Evolutionary conservation across 1,140 invertebrate species (phyloP), one percentile per base, ranked within the genome.

Genomic region (Drosophila saltans): DNA sequence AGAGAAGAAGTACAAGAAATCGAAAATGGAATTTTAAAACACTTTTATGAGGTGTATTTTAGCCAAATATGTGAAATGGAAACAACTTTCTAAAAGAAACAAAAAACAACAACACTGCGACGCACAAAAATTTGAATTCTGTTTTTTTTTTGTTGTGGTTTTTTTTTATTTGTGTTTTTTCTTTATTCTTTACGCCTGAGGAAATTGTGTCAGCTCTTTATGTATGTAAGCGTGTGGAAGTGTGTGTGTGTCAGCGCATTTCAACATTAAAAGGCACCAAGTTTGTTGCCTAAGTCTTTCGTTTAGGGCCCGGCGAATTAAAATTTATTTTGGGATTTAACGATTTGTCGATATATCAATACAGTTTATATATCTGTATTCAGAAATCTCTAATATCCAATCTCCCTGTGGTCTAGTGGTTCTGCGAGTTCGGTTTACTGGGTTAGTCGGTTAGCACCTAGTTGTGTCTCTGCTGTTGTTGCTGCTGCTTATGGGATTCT

Each of bases 11-110:
- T 52, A 24, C 21, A 52, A 52, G 77, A 88, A 86, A 83, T 86
- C 83, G 83, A 86, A 86, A 86, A 74, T 83, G 76, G 80, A 86
- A 88, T 83, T 81, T 88, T 81, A 74, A 88, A 77, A 76, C 70
- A 56, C 24, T 40, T 56, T 73, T 82, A 69, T 72, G 67, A 60
- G 48, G 71, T 75, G 61, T 72, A 39, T 78, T 84, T 88, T 75
- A 86, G 84, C 83, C 84, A 88, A 86, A 88, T 88, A 89, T 89
- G 83, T 88, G 83, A 88, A 88, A 88, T 88, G 83, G 84, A 88
- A 89, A 88, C 66, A 88, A 88, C 83, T 86, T 86, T 86, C 83
- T 86, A 88, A 88, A 88, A 78, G 83, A 81, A 81, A 75, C 24
- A 72, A 64, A 73, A 73, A 79, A 72, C 57, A 80, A 77, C 56